phyloP scores from a whole-genome alignment of 2,797 vertebrate species.

The Psittacula derbiana region DNA sequence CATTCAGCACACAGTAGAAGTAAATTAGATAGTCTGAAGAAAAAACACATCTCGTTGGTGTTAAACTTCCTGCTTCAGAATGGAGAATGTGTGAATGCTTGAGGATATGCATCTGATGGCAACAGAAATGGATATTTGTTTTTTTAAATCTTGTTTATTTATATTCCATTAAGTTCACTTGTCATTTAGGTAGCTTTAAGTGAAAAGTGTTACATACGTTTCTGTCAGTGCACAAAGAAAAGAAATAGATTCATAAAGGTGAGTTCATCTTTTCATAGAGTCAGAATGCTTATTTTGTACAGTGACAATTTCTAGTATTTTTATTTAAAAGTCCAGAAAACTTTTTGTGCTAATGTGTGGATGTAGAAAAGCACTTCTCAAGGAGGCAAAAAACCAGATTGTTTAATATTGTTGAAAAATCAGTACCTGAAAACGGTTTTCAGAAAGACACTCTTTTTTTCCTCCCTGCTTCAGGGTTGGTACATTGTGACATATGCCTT shows the following conservation, averaged over 20 bases:
- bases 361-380: background rate
- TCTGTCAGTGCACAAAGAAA: background rate
- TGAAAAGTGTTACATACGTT: background rate
- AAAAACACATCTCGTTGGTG: background rate
- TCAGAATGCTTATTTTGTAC: background rate
- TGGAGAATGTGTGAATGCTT: background rate
- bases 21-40: background rate
- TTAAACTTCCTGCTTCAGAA: background rate
- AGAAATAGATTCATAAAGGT: background rate
- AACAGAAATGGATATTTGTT: background rate
- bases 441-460: background rate
- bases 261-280: background rate
- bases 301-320: background rate
- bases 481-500: constrained; percentile 99
- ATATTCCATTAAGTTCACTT: background rate
- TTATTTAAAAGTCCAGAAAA: background rate
- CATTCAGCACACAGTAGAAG: fast-evolving
- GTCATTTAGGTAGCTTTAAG: background rate
- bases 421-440: background rate
- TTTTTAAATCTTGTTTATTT: background rate
- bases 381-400: background rate
- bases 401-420: background rate
- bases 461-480: constrained; percentile 86
- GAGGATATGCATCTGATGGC: background rate
- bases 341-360: background rate